phyloP scores from a whole-genome alignment of 1,140 invertebrate species.

The Aethina tumida region DNA sequence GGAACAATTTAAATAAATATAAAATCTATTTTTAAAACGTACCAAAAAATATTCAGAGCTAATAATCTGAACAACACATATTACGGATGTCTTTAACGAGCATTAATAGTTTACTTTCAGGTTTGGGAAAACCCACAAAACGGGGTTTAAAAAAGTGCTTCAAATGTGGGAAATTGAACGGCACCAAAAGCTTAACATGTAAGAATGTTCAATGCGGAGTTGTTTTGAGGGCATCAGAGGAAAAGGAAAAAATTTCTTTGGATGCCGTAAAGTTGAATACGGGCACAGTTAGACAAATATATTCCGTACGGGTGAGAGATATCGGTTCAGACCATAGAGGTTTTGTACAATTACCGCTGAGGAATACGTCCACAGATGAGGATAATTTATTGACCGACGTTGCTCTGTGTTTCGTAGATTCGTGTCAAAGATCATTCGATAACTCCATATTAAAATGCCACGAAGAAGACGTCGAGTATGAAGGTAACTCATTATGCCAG shows the following conservation, averaged over 20 bases:
- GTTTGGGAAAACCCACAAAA: constrained; percentile 29
- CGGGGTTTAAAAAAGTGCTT: constrained; percentile 59
- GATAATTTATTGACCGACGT: constrained; percentile 42
- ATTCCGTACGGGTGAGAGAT: constrained; percentile 58
- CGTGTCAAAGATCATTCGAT: constrained; percentile 48
- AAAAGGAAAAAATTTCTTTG: constrained; percentile 50
- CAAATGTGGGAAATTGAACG: constrained; percentile 71
- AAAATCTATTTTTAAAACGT: no score
- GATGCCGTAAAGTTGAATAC: constrained; percentile 63
- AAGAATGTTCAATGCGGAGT: constrained; percentile 68
- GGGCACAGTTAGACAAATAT: constrained; percentile 51
- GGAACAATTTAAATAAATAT: no score
- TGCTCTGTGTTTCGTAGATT: constrained; percentile 57
- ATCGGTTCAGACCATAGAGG: constrained; percentile 61
- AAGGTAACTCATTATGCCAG: constrained; percentile 40
- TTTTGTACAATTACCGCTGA: constrained; percentile 61
- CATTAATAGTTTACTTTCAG: no score
- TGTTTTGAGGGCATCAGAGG: constrained; percentile 56
- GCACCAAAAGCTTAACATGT: constrained; percentile 60
- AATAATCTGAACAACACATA: no score
- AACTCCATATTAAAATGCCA: constrained; percentile 48
- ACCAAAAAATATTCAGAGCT: no score
- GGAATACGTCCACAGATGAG: constrained; percentile 38
- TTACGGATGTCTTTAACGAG: no score
- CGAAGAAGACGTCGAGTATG: constrained; percentile 33